phyloP scores from a whole-genome alignment of 2,888 invertebrate genomes.

The Dolichopus griseipennis region DNA sequence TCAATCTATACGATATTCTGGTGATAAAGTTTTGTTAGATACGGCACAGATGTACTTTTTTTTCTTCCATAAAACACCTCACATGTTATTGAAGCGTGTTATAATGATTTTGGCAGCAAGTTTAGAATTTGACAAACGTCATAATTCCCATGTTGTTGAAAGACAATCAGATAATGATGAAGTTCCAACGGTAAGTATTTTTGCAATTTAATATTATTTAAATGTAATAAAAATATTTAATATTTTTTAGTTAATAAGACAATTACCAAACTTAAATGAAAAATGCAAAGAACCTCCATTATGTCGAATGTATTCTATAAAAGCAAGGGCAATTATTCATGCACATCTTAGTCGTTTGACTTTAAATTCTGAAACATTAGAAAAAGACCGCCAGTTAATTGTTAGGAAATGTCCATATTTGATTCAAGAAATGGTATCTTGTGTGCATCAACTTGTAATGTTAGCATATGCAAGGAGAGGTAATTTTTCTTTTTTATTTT shows the following conservation, averaged over 20 bases:
- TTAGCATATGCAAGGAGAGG: constrained; percentile 83
- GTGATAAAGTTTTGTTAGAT: constrained; percentile 90
- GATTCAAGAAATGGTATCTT: constrained; percentile 94
- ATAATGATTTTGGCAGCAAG: constrained; percentile 96
- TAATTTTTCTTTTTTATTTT: too few species aligned
- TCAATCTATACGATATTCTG: constrained; percentile 91
- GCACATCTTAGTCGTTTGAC: constrained; percentile 85
- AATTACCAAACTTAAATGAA: constrained; percentile 83
- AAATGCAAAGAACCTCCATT: constrained; percentile 94
- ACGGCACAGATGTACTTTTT: constrained; percentile 96
- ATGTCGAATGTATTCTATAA: constrained; percentile 84
- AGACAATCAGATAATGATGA: constrained; percentile 90
- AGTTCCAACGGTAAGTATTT: constrained; percentile 68
- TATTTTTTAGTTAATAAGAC: constrained; percentile 68
- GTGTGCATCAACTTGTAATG: constrained; percentile 86
- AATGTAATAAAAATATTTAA: not conserved
- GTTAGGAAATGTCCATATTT: constrained; percentile 88
- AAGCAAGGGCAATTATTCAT: constrained; percentile 88
- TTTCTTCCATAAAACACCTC: constrained; percentile 92
- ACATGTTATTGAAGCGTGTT: constrained; percentile 89
- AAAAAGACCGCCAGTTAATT: constrained; percentile 74
- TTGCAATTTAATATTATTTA: not conserved
- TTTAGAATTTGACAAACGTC: constrained; percentile 87
- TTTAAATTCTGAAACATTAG: constrained; percentile 67
- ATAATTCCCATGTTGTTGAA: constrained; percentile 90